A percentile compares a stretch with the other conserved stretches of the same genome.
These are phyloP conservation scores for Mizuhopecten yessoensis DNA, from an alignment of 1,140 invertebrate genomes.

Conservation along the genomic window DNA sequence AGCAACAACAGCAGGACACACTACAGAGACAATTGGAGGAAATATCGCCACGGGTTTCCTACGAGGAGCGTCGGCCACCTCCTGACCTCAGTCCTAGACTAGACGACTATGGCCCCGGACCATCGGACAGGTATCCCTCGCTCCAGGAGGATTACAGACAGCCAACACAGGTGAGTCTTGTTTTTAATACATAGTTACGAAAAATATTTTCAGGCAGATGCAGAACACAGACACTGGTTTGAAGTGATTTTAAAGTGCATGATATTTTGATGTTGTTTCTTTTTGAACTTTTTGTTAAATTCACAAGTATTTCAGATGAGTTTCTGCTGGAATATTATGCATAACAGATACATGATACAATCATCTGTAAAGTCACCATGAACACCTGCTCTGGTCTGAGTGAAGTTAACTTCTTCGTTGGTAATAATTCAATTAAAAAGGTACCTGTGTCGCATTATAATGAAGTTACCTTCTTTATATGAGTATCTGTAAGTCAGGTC, in stretches of 20 bases:
- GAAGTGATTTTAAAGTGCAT: background rate
- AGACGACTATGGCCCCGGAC: background rate
- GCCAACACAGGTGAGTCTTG: background rate
- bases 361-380: background rate
- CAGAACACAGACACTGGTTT: background rate
- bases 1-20: background rate
- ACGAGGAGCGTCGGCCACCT: background rate
- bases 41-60: background rate
- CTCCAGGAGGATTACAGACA: constrained; percentile 36
- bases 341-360: background rate
- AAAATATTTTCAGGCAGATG: background rate
- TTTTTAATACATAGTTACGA: background rate
- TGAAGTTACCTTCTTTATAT: too few species aligned
- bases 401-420: too few species aligned
- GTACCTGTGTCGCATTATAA: too few species aligned
- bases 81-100: background rate
- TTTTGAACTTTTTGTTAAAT: background rate
- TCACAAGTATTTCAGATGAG: background rate
- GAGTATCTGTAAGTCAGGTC: too few species aligned
- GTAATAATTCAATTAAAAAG: too few species aligned
- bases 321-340: background rate
- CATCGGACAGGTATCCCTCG: background rate
- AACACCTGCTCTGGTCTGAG: too few species aligned
- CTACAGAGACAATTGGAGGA: background rate
- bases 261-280: background rate